Percentiles rank a stretch among this genome's conserved stretches.
Evolutionary conservation across 2,113 vertebrate genomes (phyloP).

Genomic region (Rhea americana): DNA sequence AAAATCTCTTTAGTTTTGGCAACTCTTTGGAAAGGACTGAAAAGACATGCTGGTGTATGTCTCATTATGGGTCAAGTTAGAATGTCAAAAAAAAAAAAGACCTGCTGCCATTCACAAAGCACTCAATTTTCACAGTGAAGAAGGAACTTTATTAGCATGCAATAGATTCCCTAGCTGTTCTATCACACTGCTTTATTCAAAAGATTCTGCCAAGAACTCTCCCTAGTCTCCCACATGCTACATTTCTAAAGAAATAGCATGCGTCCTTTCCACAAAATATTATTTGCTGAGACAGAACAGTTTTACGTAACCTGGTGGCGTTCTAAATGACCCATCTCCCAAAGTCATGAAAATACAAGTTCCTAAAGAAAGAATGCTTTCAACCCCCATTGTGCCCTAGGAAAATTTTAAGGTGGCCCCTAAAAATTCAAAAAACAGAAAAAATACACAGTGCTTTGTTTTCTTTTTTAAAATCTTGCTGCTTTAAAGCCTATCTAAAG

Average conservation of each 20-base stretch:
- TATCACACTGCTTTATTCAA: neutral
- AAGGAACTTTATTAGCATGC: constrained; percentile 41
- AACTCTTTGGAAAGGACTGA: constrained; percentile 44
- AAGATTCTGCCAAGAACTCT: neutral
- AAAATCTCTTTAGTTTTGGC: constrained; percentile 16
- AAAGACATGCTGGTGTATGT: constrained; percentile 19
- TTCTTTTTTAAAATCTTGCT: neutral
- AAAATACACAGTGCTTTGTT: neutral
- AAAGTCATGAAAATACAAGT: neutral
- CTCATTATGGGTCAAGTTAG: constrained; percentile 25
- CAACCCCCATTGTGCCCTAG: neutral
- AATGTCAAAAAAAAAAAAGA: constrained; percentile 33
- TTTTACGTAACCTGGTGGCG: neutral
- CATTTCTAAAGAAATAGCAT: neutral
- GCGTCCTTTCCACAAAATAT: neutral
- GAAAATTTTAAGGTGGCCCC: neutral
- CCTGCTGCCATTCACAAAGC: constrained; percentile 26
- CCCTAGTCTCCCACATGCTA: neutral
- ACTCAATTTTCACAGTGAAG: neutral
- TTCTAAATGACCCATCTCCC: neutral
- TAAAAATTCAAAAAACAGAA: neutral
- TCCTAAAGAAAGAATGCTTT: neutral
- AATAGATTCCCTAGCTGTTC: constrained; percentile 1
- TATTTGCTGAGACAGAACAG: neutral
- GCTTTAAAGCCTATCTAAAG: neutral